These are phyloP conservation scores for Amyelois transitella DNA, from an alignment of 1,140 invertebrate species.

Conservation along the genomic window DNA sequence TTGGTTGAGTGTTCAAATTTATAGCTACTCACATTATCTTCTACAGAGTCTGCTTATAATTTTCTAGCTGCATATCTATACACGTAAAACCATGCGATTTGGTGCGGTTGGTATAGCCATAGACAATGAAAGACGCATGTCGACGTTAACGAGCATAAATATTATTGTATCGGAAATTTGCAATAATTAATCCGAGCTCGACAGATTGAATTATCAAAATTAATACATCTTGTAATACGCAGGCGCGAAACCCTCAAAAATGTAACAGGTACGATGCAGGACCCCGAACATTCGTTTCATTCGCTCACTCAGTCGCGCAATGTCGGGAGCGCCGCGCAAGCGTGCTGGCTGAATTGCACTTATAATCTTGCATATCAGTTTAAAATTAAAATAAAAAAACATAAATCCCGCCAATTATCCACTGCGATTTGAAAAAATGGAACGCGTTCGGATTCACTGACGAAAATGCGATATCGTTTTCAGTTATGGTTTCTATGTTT, in stretches of 20 bases:
- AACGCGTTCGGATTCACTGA: constrained; percentile 8
- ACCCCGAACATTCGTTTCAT: constrained; percentile 19
- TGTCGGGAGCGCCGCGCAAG: constrained; percentile 38
- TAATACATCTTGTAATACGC: constrained; percentile 30
- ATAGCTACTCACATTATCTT: too few relatives aligned
- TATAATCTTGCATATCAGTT: constrained; percentile 20
- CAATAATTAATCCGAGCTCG: neutral
- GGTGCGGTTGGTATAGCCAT: too few relatives aligned
- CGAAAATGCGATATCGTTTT: neutral
- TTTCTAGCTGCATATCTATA: too few relatives aligned
- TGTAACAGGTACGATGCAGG: constrained; percentile 51
- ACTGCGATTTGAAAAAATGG: constrained; percentile 31
- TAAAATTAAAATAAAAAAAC: constrained; percentile 42
- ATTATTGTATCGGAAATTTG: too few relatives aligned
- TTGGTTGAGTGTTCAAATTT: too few relatives aligned
- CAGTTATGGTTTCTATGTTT: neutral
- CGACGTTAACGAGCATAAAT: too few relatives aligned
- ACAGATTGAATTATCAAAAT: too few relatives aligned
- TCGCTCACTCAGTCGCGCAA: constrained; percentile 50
- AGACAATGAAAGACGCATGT: too few relatives aligned
- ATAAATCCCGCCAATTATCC: constrained; percentile 30
- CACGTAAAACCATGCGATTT: too few relatives aligned
- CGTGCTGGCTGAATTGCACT: constrained; percentile 36
- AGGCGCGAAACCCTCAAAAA: constrained; percentile 53
- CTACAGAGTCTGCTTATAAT: too few relatives aligned